These are phyloP conservation scores for Polyploca ridens DNA, from an alignment of 2,888 invertebrate species.

Conservation along the genomic window DNA sequence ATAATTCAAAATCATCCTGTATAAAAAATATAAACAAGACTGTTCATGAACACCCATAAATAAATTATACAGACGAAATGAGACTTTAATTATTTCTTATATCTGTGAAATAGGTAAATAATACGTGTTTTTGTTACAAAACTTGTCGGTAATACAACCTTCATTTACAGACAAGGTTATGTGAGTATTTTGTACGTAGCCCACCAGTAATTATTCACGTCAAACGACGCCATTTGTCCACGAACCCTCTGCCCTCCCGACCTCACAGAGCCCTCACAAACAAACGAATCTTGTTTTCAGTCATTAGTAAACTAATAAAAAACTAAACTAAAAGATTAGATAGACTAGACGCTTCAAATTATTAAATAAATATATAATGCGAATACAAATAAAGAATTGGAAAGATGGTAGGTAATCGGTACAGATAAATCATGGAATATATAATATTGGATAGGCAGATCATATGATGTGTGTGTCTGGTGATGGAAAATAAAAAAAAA, in stretches of 20 bases:
- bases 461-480: too few species aligned
- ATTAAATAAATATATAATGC: neutral
- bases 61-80: too few species aligned
- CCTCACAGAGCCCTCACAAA: conserved; percentile 2
- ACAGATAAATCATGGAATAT: neutral
- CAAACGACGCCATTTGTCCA: conserved; percentile 1
- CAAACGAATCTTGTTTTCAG: conserved; percentile 1
- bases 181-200: neutral
- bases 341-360: neutral
- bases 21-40: too few species aligned
- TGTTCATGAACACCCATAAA: too few species aligned
- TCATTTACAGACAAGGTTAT: neutral
- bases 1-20: too few species aligned
- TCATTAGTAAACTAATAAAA: too few species aligned
- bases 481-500: too few species aligned
- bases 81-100: too few species aligned
- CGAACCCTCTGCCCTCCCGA: neutral
- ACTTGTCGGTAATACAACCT: neutral
- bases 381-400: neutral
- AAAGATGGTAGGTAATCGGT: neutral
- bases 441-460: too few species aligned
- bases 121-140: too few species aligned
- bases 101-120: too few species aligned
- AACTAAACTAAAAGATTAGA: too few species aligned
- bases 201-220: neutral